Base-by-base conservation (phyloP, 2,888 invertebrate genomes). In the Falcaria lacertinaria region DNA sequence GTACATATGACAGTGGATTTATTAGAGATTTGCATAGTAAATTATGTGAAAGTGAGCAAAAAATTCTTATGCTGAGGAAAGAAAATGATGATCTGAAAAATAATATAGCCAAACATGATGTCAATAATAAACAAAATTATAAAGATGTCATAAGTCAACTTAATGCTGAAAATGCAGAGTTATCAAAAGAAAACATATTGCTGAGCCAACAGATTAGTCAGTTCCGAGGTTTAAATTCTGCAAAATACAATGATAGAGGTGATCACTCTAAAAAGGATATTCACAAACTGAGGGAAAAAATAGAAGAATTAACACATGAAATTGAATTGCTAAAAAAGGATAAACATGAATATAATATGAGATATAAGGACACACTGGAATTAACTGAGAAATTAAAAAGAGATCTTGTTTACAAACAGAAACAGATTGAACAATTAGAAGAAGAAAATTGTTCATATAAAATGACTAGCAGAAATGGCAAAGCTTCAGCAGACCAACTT, bases 41-140 rank as follows among this genome's bases (percentile, higher is more conserved):
- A 60, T 62, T 90, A 45, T 89, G 89, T 80, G 89, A 87, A 62
- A 79, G 81, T 71, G 89, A 90, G 55, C 89, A 89, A 60, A 85
- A 74, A 57, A 72, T 86, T 25, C 68, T 89, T n/a, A 83, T 82
- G 77, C 60, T 90, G 16, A 83, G 74, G 53, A 89, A 87, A 65
- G 84, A 90, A 66, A 89, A 88, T 74, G 82, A 84, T 59, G 83
- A 85, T 41, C 60, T 83, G 8, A 80, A 70, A 66, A 55, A 39
- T 33, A 74, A 73, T 60, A 49, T 69, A 42, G 43, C 45, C 39
- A 60, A 52, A 41, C 50, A 65, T 41, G 67, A 74, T 45, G 71
- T 81, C 43, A 69, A 61, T 41, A 75, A 62, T 47, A 81, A 76
- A 54, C 69, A 77, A 50, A 87, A 79, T 54, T 87, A 74, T 50